Evolutionary conservation across 2,888 invertebrate genomes (phyloP), one percentile per base, ranked within the genome.

Genomic region (Odontocolon sp.): DNA sequence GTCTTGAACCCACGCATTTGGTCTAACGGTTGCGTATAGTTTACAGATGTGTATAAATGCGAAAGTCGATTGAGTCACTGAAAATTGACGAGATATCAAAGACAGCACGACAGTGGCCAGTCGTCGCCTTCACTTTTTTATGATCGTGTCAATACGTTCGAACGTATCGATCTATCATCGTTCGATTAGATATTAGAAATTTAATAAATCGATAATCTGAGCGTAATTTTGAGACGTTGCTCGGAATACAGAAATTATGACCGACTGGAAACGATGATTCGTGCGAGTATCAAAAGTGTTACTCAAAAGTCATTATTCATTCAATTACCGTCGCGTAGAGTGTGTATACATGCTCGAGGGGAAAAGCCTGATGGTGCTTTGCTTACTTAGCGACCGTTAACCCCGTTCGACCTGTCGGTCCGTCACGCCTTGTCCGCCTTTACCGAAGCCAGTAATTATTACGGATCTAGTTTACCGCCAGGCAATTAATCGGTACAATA

Each of bases 401-500:
- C 70, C 76, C 64, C 45, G 54, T 56, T 47, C 67, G 61, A 76
- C 61, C 71, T 67, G 76, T 23, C 61, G 63, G 59, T 40, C 9
- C 47, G 66, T 57, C 72, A 79, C 77, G 70, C 63, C 70, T 69
- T 54, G 56, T 63, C 64, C 77, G 71, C 74, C 79, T 76, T 77
- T 59, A 69, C 69, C 77, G 78, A 69, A 70, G 68, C 76, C 75
- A 59, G 50, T 68, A 76, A 81, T 81, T 73, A 80, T 80, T 76
- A 72, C 76, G 70, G 70, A 72, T 75, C 80, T 80, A 80, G 78
- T 82, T 83, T 78, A 74, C 80, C 59, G 70, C 67, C 45, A 61
- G 74, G 72, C 75, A 78, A 80, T 83, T 82, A 84, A 83, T 80
- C 70, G 80, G 74, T 74, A 81, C 78, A 81, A 82, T 81, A 82